A percentile compares a stretch with the other conserved stretches of the same genome.
phyloP scores from a whole-genome alignment of 2,113 vertebrate genomes.

The Prunella fulvescens region DNA sequence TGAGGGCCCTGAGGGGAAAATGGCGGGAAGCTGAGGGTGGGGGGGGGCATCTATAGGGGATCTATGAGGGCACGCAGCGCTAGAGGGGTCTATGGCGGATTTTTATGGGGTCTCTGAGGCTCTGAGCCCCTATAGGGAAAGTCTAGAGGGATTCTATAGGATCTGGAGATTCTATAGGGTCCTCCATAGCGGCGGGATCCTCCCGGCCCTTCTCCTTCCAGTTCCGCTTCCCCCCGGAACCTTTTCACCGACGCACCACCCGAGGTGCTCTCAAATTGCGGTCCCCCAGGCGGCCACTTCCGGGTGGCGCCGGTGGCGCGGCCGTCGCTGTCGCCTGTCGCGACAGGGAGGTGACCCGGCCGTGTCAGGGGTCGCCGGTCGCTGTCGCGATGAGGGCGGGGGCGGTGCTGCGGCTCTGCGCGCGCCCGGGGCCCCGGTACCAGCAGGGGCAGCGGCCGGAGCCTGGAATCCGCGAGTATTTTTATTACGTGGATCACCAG shows the following conservation, averaged over 20 bases:
- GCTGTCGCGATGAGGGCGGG: not conserved
- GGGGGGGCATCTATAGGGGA: rapidly evolving
- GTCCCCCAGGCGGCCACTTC: not conserved
- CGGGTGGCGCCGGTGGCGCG: not conserved
- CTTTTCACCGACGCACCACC: not conserved
- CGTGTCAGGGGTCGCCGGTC: too few relatives aligned
- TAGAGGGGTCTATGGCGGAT: too few relatives aligned
- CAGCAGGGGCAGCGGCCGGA: not conserved
- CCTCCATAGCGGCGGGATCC: rapidly evolving
- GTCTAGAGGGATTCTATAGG: rapidly evolving
- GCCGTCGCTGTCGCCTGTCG: not conserved
- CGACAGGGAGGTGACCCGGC: not conserved
- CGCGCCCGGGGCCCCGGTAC: not conserved
- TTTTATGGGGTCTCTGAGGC: not conserved
- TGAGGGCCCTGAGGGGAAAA: not conserved
- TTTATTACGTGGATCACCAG: not conserved
- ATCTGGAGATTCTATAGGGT: rapidly evolving
- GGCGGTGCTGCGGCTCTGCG: not conserved
- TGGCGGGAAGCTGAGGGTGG: not conserved
- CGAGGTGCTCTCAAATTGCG: rapidly evolving
- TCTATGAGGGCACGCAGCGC: rapidly evolving
- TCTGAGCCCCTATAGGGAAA: not conserved
- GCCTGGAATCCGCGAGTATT: not conserved
- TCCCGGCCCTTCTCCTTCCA: rapidly evolving
- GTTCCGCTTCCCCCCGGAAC: not conserved